Evolutionary conservation across 1,140 invertebrate species (phyloP).

Genomic region (Drosophila virilis): DNA sequence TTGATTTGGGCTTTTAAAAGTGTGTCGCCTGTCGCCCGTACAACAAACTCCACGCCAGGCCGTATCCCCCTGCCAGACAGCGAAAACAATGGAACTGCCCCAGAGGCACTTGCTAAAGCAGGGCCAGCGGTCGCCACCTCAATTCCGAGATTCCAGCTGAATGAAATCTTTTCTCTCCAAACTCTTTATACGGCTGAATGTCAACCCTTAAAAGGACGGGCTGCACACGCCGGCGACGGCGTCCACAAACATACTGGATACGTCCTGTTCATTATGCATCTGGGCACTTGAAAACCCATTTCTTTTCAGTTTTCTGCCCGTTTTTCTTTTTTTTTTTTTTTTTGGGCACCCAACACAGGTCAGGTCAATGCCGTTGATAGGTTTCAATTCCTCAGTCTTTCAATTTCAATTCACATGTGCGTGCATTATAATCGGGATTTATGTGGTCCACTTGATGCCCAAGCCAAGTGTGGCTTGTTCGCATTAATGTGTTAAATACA

Average conservation of each 20-base stretch:
- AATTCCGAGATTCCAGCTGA: constrained; percentile 50
- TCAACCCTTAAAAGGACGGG: constrained; percentile 68
- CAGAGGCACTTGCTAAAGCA: constrained; percentile 57
- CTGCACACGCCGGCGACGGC: constrained; percentile 55
- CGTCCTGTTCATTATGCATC: constrained; percentile 76
- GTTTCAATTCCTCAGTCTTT: constrained; percentile 40
- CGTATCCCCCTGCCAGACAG: neutral
- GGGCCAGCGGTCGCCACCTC: constrained; percentile 66
- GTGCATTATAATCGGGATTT: constrained; percentile 79
- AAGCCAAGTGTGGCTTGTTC: constrained; percentile 37
- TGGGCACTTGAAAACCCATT: constrained; percentile 72
- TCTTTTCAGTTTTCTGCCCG: constrained; percentile 57
- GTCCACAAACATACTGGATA: constrained; percentile 33
- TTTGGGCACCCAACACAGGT: constrained; percentile 44
- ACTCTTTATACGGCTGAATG: constrained; percentile 65
- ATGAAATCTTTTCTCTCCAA: constrained; percentile 46
- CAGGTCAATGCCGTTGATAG: constrained; percentile 38
- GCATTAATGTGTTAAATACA: constrained; percentile 74
- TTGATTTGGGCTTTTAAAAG: constrained; percentile 76
- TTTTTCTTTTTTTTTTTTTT: constrained; percentile 27
- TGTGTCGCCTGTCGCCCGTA: constrained; percentile 56
- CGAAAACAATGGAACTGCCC: constrained; percentile 58
- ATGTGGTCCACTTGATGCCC: constrained; percentile 74
- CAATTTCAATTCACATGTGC: constrained; percentile 58
- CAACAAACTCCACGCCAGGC: constrained; percentile 21